phyloP scores from a whole-genome alignment of 2,797 vertebrate species.

The Galagoides demidoff region DNA sequence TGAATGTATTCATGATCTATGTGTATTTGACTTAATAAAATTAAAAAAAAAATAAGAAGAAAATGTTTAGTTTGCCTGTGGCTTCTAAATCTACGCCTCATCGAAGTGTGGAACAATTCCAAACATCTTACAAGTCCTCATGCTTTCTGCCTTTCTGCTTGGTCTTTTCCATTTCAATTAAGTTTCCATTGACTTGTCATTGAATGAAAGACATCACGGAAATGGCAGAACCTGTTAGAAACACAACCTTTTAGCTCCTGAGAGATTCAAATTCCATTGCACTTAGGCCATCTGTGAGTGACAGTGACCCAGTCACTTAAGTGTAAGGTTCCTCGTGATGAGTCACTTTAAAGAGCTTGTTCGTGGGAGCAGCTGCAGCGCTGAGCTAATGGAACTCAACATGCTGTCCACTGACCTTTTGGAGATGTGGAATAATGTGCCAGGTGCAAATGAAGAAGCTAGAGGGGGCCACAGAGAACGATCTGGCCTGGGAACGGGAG shows the following conservation, averaged over 20 bases:
- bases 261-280: conserved; percentile 54
- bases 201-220: conserved; percentile 55
- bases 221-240: conserved; percentile 36
- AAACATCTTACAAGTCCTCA: background rate
- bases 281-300: background rate
- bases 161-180: conserved; percentile 72
- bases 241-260: background rate
- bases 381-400: background rate
- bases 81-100: background rate
- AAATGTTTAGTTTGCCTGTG: background rate
- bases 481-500: background rate
- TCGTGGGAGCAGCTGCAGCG: fast-evolving
- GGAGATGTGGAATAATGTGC: background rate
- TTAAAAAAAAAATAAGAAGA: too few relatives aligned
- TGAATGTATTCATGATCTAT: too few relatives aligned
- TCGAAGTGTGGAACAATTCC: background rate
- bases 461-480: background rate
- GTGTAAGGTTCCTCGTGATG: background rate
- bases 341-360: background rate
- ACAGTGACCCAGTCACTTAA: background rate
- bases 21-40: too few relatives aligned
- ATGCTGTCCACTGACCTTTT: background rate
- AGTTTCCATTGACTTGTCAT: conserved; percentile 18
- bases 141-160: conserved; percentile 41
- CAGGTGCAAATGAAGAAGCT: background rate